phyloP scores from a whole-genome alignment of 1,140 invertebrate genomes.

The Reticulitermes speratus region DNA sequence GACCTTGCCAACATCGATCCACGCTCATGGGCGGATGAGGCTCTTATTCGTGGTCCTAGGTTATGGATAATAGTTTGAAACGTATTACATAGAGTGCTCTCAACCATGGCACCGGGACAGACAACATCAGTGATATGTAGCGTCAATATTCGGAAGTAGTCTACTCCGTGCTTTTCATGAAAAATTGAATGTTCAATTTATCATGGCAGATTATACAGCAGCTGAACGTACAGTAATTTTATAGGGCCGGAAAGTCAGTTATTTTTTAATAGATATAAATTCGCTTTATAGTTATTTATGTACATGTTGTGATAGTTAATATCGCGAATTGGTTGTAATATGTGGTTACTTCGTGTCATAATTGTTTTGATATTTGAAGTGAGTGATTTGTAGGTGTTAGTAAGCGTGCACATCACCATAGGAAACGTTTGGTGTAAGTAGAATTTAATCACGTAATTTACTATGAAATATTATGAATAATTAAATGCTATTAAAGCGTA shows the following conservation, averaged over 20 bases:
- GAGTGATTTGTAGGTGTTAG: background rate
- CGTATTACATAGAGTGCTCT: too few relatives aligned
- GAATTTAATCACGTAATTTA: background rate
- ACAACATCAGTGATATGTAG: background rate
- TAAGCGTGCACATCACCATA: background rate
- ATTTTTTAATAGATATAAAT: background rate
- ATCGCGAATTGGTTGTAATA: background rate
- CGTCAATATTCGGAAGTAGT: background rate
- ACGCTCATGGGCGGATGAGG: too few relatives aligned
- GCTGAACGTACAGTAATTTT: background rate
- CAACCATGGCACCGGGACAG: background rate
- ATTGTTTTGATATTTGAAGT: background rate
- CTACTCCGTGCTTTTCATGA: background rate
- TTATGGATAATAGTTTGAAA: too few relatives aligned
- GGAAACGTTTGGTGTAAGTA: constrained; percentile 4
- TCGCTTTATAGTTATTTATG: background rate
- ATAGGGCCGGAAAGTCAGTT: background rate
- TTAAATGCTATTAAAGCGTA: background rate
- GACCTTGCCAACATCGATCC: too few relatives aligned
- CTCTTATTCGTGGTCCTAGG: too few relatives aligned
- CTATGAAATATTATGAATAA: background rate
- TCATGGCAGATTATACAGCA: background rate
- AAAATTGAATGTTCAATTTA: background rate
- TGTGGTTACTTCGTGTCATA: background rate
- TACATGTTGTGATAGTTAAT: background rate